Evolutionary conservation across 2,113 vertebrate species (phyloP).

Genomic region (Oreocharis arfaki): DNA sequence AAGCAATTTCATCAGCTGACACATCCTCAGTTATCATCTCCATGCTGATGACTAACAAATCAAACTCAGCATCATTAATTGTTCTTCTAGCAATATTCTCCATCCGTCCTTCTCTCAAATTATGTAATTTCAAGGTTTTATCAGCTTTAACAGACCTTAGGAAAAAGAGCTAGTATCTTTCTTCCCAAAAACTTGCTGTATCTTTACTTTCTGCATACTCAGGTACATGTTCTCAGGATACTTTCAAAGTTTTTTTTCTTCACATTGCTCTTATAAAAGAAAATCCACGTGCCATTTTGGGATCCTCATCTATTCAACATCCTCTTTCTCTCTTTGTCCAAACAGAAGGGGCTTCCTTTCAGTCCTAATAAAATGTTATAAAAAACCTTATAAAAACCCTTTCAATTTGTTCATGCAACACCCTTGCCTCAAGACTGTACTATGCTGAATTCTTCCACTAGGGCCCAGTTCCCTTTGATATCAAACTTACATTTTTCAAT

Average conservation of each 20-base stretch:
- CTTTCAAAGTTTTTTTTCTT: background rate
- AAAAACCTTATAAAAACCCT: background rate
- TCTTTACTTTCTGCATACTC: background rate
- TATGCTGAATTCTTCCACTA: background rate
- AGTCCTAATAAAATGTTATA: background rate
- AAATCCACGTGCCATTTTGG: background rate
- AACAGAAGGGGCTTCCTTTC: background rate
- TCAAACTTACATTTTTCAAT: background rate
- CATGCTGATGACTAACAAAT: slow-evolving; percentile 3
- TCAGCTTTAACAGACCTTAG: background rate
- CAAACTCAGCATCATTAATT: background rate
- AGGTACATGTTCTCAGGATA: background rate
- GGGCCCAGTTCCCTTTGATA: background rate
- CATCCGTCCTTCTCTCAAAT: background rate
- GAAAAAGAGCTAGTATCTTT: background rate
- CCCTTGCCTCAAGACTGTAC: background rate
- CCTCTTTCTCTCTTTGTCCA: background rate
- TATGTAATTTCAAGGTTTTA: background rate
- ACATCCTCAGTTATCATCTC: background rate
- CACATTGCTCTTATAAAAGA: background rate
- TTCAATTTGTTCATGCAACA: background rate
- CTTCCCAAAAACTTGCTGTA: background rate
- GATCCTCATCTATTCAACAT: background rate
- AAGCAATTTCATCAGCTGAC: slow-evolving; percentile 3
- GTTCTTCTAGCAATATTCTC: background rate